These are phyloP conservation scores for Dolichopus griseipennis DNA, from an alignment of 2,888 invertebrate species.

Conservation along the genomic window DNA sequence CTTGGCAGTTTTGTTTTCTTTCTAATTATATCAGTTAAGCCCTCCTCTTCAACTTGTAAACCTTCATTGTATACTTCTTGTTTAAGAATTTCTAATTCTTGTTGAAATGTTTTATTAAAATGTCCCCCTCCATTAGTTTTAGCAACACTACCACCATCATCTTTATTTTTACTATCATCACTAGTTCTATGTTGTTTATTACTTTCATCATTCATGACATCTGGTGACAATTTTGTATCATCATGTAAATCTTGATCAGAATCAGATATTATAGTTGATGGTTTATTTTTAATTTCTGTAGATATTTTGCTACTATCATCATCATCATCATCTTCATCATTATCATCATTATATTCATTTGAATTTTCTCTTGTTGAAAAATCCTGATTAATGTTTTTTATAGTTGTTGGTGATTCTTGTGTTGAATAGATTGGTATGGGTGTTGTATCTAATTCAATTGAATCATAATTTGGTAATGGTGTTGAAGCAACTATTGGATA, in stretches of 20 bases:
- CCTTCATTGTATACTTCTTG: slow-evolving; percentile 74
- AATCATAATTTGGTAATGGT: slow-evolving; percentile 22
- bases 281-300: not conserved
- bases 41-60: slow-evolving; percentile 76
- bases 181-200: not conserved
- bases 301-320: no score
- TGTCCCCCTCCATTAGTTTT: not conserved
- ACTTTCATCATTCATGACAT: not conserved
- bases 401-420: no score
- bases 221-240: no score
- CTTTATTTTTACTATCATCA: not conserved
- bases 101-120: slow-evolving; percentile 59
- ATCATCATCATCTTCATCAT: no score
- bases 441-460: not conserved
- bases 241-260: no score
- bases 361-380: no score
- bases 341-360: no score
- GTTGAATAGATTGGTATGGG: not conserved
- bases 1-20: slow-evolving; percentile 61
- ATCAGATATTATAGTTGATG: not conserved
- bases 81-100: slow-evolving; percentile 72
- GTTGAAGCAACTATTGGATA: slow-evolving; percentile 28
- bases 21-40: slow-evolving; percentile 62
- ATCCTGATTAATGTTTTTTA: no score
- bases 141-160: no score